These are phyloP conservation scores for Parapsyche elsis DNA, from an alignment of 1,140 invertebrate genomes.

Conservation along the genomic window DNA sequence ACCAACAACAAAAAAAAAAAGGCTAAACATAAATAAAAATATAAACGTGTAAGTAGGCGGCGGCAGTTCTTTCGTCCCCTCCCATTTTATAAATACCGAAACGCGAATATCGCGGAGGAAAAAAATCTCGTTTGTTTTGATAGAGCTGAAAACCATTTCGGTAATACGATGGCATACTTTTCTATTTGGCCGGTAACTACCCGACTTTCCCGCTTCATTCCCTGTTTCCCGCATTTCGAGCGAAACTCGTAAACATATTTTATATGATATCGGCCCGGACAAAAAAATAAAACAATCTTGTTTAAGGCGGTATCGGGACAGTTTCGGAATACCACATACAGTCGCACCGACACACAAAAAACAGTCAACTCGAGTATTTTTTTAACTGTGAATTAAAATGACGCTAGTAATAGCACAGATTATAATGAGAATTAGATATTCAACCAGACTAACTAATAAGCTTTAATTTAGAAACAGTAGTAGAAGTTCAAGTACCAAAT, in stretches of 20 bases:
- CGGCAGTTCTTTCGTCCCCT: too few relatives aligned
- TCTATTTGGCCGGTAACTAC: conserved; percentile 42
- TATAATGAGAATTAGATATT: too few relatives aligned
- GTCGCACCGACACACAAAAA: not conserved
- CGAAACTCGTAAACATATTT: conserved; percentile 51
- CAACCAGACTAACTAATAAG: too few relatives aligned
- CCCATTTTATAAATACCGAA: too few relatives aligned
- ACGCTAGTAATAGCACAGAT: too few relatives aligned
- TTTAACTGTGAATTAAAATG: not conserved
- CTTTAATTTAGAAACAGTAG: too few relatives aligned
- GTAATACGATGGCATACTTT: conserved; percentile 47
- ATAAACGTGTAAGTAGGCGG: too few relatives aligned
- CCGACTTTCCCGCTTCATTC: conserved; percentile 32
- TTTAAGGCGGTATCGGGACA: conserved; percentile 34
- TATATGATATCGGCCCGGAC: conserved; percentile 50
- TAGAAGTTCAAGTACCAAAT: too few relatives aligned
- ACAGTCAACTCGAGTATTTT: not conserved
- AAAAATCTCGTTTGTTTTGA: conserved; percentile 47
- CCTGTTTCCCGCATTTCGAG: conserved; percentile 24
- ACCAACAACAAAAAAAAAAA: too few relatives aligned
- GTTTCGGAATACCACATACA: conserved; percentile 30
- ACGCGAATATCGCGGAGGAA: not conserved
- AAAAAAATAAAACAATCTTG: conserved; percentile 52
- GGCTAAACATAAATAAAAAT: too few relatives aligned
- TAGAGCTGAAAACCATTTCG: conserved; percentile 40